Evolutionary conservation across 2,888 invertebrate genomes (phyloP).

Genomic region (Pammene aurita): DNA sequence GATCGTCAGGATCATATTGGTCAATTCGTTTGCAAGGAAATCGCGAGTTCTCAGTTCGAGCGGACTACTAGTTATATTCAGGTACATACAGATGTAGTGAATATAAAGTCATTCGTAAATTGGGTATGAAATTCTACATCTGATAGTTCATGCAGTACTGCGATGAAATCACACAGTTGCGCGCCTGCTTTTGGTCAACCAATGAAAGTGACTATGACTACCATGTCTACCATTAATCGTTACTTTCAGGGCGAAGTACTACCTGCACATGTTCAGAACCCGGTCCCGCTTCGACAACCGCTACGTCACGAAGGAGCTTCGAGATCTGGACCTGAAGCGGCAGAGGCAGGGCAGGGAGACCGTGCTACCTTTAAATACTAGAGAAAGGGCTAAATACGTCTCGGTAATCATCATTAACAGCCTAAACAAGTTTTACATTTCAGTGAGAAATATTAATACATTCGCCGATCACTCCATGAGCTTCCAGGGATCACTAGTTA

Average conservation of each 20-base stretch:
- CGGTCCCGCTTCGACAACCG: conserved; percentile 88
- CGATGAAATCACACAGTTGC: no score
- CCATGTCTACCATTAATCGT: background rate
- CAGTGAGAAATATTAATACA: no score
- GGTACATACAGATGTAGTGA: no score
- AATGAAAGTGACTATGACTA: no score
- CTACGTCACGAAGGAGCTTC: conserved; percentile 86
- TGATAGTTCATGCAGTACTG: no score
- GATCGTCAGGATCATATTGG: no score
- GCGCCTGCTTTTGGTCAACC: no score
- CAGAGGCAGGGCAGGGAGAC: conserved; percentile 84
- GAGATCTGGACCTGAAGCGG: conserved; percentile 85
- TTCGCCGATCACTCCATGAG: no score
- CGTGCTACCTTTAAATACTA: conserved; percentile 86
- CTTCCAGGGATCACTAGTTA: no score
- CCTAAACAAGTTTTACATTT: background rate
- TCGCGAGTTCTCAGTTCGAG: no score
- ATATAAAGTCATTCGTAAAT: background rate
- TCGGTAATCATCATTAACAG: conserved; percentile 66
- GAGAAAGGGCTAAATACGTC: conserved; percentile 86
- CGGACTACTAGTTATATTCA: conserved; percentile 83
- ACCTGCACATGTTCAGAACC: conserved; percentile 87
- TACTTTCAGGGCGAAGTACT: conserved; percentile 85
- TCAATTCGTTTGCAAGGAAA: no score
- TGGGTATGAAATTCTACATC: no score